These are phyloP conservation scores for Mirza zaza DNA, from an alignment of 2,113 vertebrate species.

Conservation along the genomic window DNA sequence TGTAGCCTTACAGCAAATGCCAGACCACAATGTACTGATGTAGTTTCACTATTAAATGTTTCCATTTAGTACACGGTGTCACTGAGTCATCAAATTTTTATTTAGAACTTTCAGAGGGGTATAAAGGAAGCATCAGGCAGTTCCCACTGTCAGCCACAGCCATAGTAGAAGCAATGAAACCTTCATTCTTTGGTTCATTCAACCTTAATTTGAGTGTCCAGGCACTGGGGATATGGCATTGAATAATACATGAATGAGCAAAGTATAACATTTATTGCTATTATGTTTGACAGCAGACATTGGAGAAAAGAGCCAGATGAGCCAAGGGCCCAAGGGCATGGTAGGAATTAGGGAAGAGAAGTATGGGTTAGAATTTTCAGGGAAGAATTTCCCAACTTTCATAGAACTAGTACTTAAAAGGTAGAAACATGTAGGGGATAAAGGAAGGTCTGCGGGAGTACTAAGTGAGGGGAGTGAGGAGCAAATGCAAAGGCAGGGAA, in stretches of 20 bases:
- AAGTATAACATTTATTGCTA: not conserved
- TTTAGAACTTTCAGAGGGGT: not conserved
- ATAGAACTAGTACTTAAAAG: not conserved
- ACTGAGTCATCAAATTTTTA: conserved; percentile 10
- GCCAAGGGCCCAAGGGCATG: not conserved
- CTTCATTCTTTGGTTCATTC: not conserved
- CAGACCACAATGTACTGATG: not conserved
- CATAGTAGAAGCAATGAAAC: not conserved
- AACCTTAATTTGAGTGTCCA: not conserved
- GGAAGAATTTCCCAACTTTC: not conserved
- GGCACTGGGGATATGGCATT: not conserved
- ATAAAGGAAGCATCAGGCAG: not conserved
- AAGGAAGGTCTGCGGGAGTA: not conserved
- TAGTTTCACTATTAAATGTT: not conserved
- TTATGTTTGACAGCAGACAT: not conserved
- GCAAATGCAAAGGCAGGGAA: not conserved
- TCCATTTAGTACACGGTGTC: not conserved
- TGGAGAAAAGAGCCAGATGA: not conserved
- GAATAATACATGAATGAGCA: not conserved
- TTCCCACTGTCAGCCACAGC: not conserved
- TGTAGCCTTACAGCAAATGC: not conserved
- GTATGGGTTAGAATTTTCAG: not conserved
- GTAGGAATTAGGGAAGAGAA: not conserved
- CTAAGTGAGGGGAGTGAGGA: not conserved
- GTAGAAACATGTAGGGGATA: too few species aligned